These are phyloP conservation scores for Pomacea canaliculata DNA, from an alignment of 2,888 invertebrate species.

Conservation along the genomic window DNA sequence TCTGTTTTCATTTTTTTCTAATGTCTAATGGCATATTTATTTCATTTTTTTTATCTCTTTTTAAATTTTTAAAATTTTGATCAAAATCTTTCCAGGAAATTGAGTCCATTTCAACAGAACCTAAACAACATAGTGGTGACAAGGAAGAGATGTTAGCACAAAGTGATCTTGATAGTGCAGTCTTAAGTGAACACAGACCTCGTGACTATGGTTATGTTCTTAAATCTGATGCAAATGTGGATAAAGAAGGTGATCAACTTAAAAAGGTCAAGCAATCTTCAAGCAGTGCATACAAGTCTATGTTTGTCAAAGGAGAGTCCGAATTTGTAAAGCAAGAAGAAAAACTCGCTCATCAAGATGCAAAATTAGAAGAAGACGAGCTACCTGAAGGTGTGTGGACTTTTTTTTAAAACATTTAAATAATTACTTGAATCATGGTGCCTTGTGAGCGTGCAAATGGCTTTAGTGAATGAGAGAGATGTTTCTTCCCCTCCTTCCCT, in stretches of 20 bases:
- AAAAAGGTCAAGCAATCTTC: constrained; percentile 7
- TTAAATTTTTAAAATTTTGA: not conserved
- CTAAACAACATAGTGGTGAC: constrained; percentile 5
- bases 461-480: too few species aligned
- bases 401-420: too few species aligned
- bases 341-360: constrained; percentile 12
- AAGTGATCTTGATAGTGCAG: too few species aligned
- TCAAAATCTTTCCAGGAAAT: constrained; percentile 17
- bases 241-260: not conserved
- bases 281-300: constrained; percentile 31
- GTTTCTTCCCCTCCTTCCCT: too few species aligned
- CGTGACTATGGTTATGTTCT: constrained; percentile 9
- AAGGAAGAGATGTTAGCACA: constrained; percentile 1
- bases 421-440: too few species aligned
- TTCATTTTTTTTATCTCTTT: not conserved
- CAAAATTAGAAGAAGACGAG: constrained; percentile 33
- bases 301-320: constrained; percentile 59
- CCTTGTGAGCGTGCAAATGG: too few species aligned
- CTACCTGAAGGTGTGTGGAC: constrained; percentile 50
- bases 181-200: too few species aligned
- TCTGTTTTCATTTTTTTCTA: not conserved
- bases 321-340: constrained; percentile 35
- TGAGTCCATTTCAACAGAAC: constrained; percentile 38
- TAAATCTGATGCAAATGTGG: constrained; percentile 15
- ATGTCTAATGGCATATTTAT: not conserved